Evolutionary conservation across 2,113 vertebrate species (phyloP).

Genomic region (Capreolus pygargus): DNA sequence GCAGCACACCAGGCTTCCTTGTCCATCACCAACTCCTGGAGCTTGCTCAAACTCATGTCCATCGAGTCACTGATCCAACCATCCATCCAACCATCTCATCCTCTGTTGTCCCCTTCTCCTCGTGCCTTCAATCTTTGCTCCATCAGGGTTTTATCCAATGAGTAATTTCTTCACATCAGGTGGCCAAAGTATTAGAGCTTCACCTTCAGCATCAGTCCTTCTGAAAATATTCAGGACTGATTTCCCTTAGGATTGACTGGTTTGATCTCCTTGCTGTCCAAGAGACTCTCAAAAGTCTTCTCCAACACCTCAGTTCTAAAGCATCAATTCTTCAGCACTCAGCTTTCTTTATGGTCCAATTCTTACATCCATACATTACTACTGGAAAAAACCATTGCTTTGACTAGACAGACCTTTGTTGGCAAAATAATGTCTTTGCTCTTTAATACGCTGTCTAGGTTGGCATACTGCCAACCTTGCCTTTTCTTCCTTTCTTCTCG

Average conservation of each 20-base stretch:
- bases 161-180: neutral
- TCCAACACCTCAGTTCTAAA: neutral
- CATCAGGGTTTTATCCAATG: neutral
- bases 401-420: neutral
- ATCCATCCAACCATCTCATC: neutral
- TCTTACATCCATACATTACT: neutral
- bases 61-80: neutral
- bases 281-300: neutral
- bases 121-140: neutral
- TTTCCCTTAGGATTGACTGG: neutral
- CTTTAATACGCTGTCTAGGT: neutral
- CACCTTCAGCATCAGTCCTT: neutral
- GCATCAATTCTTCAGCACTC: neutral
- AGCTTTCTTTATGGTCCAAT: neutral
- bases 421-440: neutral
- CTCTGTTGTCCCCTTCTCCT: neutral
- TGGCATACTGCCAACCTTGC: neutral
- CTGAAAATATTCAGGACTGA: neutral
- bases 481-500: neutral
- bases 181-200: neutral
- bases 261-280: neutral
- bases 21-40: neutral
- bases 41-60: neutral
- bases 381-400: neutral
- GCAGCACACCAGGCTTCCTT: neutral